These are phyloP conservation scores for Laothoe populi DNA, from an alignment of 2,888 invertebrate genomes.

Conservation along the genomic window DNA sequence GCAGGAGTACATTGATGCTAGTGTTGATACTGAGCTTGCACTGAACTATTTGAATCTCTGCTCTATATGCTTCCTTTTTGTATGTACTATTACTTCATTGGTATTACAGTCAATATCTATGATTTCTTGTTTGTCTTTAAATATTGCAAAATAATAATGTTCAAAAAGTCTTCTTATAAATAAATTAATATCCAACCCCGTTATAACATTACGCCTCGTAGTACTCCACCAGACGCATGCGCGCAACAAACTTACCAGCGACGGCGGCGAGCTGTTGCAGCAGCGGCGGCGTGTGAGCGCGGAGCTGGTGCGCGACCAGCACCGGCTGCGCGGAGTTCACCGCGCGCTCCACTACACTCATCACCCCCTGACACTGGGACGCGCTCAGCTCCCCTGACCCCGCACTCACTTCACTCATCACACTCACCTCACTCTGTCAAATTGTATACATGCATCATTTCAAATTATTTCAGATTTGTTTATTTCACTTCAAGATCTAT, in stretches of 20 bases:
- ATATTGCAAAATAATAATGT: too few relatives aligned
- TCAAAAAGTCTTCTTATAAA: too few relatives aligned
- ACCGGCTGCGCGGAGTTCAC: constrained; percentile 33
- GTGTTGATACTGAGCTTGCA: too few relatives aligned
- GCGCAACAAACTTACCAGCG: not conserved
- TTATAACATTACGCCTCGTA: too few relatives aligned
- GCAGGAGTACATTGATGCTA: not conserved
- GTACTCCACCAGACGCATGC: not conserved
- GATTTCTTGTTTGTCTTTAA: too few relatives aligned
- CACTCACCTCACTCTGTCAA: not conserved
- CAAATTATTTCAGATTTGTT: not conserved
- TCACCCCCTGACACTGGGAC: not conserved
- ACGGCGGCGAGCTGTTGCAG: constrained; percentile 5
- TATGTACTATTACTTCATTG: too few relatives aligned
- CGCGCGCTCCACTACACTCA: constrained; percentile 38
- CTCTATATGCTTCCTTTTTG: too few relatives aligned
- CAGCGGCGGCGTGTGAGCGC: not conserved
- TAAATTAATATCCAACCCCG: too few relatives aligned
- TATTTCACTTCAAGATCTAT: not conserved
- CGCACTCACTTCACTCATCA: not conserved
- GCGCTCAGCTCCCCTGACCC: not conserved
- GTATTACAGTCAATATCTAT: too few relatives aligned
- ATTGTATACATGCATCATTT: not conserved
- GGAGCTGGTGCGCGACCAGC: constrained; percentile 30
- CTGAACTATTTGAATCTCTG: too few relatives aligned